Conservation (phyloP, 2,113 vertebrate genomes). For the Rhinoderma darwinii region DNA sequence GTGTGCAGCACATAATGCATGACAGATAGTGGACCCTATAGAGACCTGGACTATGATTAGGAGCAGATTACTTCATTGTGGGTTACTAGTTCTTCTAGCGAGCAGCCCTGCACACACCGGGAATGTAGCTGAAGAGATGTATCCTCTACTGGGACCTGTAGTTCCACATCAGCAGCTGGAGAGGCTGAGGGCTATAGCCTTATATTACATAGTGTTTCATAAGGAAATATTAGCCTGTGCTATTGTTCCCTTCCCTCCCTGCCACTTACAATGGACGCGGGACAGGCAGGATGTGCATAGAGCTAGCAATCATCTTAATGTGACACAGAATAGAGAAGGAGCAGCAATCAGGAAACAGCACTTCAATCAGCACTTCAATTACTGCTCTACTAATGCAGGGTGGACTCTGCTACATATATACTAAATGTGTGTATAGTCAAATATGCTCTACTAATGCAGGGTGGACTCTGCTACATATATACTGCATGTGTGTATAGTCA, state of each 20-base stretch:
- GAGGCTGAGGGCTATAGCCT: too few relatives aligned
- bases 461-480: background rate
- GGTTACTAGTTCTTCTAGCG: background rate
- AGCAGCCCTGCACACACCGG: background rate
- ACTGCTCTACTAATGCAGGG: constrained; percentile 9
- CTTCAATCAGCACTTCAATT: constrained; percentile 50
- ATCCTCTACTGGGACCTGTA: background rate
- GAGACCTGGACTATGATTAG: constrained; percentile 7
- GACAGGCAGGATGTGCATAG: constrained; percentile 49
- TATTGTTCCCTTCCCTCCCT: background rate
- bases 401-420: background rate
- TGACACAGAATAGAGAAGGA: constrained; percentile 52
- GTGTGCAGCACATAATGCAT: constrained; percentile 18
- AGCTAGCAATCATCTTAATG: constrained; percentile 58
- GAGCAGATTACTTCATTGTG: constrained; percentile 9
- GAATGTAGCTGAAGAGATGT: background rate
- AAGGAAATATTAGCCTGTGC: background rate
- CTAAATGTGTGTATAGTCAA: too few relatives aligned
- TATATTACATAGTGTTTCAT: background rate
- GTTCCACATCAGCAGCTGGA: background rate
- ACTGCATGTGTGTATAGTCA: background rate
- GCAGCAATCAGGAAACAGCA: constrained; percentile 58
- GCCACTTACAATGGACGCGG: constrained; percentile 9
- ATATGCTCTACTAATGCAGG: too few relatives aligned
- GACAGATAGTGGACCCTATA: constrained; percentile 11